Conservation (phyloP, 2,113 vertebrate genomes). For the Muscicapa adusta region DNA sequence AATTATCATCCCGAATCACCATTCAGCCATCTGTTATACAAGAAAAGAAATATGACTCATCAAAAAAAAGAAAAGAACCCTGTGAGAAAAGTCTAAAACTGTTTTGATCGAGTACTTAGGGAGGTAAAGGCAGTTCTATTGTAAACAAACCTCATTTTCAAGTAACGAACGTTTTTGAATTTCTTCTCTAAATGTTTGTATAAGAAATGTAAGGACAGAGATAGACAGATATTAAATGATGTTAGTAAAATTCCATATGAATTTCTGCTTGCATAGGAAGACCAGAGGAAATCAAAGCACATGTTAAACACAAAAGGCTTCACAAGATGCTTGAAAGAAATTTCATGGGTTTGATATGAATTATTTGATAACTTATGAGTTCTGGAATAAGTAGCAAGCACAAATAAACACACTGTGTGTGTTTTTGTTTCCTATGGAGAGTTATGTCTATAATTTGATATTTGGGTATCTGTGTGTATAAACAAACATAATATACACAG, state of each 20-base stretch:
- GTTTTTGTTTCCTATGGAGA: background rate
- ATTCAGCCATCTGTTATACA: constrained; percentile 27
- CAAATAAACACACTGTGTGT: background rate
- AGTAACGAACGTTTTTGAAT: background rate
- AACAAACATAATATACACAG: background rate
- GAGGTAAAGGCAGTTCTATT: background rate
- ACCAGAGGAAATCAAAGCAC: background rate
- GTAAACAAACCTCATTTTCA: background rate
- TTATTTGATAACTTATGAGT: background rate
- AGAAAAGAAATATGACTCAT: constrained; percentile 1
- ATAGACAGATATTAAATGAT: background rate
- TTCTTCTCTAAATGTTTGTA: background rate
- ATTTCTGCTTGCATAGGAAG: background rate
- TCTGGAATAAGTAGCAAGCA: background rate
- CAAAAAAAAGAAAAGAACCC: background rate
- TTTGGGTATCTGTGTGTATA: background rate
- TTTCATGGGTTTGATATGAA: background rate
- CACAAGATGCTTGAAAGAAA: background rate
- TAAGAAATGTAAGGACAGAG: background rate
- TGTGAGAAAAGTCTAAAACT: background rate
- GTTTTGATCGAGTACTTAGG: background rate
- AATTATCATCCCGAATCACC: constrained; percentile 53
- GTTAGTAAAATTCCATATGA: background rate
- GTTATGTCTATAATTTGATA: background rate
- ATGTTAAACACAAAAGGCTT: background rate